Conservation (phyloP, 2,888 invertebrate species). For the Cheilosia vernalis region DNA sequence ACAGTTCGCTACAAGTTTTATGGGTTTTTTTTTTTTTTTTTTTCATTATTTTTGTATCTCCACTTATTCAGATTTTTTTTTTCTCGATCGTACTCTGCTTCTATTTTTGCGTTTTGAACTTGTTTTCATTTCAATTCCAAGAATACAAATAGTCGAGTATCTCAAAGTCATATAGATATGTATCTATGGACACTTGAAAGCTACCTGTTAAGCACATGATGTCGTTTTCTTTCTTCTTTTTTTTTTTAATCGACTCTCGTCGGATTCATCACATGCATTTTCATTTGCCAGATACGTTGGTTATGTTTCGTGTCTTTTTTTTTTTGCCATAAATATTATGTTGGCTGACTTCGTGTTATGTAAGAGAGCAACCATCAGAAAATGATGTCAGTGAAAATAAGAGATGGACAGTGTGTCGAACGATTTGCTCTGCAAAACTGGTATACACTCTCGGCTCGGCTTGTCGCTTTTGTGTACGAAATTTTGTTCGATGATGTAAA, state of each 20-base stretch:
- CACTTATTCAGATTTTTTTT: conserved; percentile 14
- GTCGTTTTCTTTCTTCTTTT: conserved; percentile 7
- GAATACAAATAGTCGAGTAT: conserved; percentile 52
- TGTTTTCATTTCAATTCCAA: conserved; percentile 62
- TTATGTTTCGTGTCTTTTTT: conserved; percentile 25
- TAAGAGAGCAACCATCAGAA: conserved; percentile 51
- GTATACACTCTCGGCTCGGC: conserved; percentile 34
- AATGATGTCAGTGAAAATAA: conserved; percentile 72
- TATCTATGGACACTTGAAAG: conserved; percentile 18
- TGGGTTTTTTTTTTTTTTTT: conserved; percentile 29
- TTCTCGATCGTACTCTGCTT: conserved; percentile 7
- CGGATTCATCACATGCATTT: conserved; percentile 35
- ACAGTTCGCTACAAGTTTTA: conserved; percentile 61
- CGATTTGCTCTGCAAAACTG: conserved; percentile 50
- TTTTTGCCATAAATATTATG: conserved; percentile 49
- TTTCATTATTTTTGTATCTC: conserved; percentile 25
- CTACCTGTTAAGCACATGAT: conserved; percentile 29
- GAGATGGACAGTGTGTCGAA: conserved; percentile 60
- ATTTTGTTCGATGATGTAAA: conserved; percentile 63
- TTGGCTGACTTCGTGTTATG: conserved; percentile 60
- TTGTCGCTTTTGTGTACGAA: conserved; percentile 32
- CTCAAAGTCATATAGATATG: conserved; percentile 13
- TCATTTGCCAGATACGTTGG: conserved; percentile 50
- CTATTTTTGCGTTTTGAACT: conserved; percentile 67
- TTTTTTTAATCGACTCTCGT: conserved; percentile 6